A percentile compares a stretch with the other conserved stretches of the same genome.
phyloP scores from a whole-genome alignment of 2,797 vertebrate genomes.

The Parauchenoglanis ngamensis region DNA sequence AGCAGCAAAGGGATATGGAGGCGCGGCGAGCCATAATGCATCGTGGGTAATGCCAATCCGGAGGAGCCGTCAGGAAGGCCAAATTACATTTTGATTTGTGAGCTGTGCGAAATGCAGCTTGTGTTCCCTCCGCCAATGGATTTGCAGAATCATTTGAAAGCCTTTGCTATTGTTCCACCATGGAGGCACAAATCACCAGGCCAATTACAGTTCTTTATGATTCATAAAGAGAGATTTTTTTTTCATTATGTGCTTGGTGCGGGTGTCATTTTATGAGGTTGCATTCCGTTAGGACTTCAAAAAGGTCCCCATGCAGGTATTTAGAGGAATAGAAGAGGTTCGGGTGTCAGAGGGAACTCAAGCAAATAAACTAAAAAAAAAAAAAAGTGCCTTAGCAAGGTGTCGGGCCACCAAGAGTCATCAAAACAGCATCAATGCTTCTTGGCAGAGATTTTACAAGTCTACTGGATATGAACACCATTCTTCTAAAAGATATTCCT shows the following conservation, averaged over 20 bases:
- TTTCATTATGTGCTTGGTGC: constrained; percentile 35
- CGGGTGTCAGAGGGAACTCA: neutral
- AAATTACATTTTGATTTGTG: constrained; percentile 91
- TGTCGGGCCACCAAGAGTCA: neutral
- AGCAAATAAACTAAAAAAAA: neutral
- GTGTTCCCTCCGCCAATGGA: constrained; percentile 75
- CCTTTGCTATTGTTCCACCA: constrained; percentile 53
- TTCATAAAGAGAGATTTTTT: constrained; percentile 52
- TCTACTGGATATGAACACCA: no score
- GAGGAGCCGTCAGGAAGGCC: constrained; percentile 79
- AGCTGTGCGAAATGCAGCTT: constrained; percentile 74
- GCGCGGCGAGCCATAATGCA: constrained; percentile 70
- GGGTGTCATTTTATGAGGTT: constrained; percentile 20
- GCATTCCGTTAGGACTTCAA: constrained; percentile 50
- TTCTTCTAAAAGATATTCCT: no score
- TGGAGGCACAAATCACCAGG: constrained; percentile 58
- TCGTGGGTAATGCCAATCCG: constrained; percentile 76
- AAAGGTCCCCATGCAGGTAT: constrained; percentile 9
- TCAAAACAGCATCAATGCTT: neutral
- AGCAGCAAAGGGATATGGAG: constrained; percentile 53
- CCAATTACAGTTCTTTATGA: constrained; percentile 63
- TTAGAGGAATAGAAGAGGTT: constrained; percentile 10
- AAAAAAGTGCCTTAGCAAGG: neutral
- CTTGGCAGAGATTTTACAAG: neutral
- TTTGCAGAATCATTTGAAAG: constrained; percentile 59